Percentiles rank a stretch among this genome's conserved stretches.
These are phyloP conservation scores for Cyprinodon diabolis DNA, from an alignment of 2,797 vertebrate genomes.

Conservation along the genomic window DNA sequence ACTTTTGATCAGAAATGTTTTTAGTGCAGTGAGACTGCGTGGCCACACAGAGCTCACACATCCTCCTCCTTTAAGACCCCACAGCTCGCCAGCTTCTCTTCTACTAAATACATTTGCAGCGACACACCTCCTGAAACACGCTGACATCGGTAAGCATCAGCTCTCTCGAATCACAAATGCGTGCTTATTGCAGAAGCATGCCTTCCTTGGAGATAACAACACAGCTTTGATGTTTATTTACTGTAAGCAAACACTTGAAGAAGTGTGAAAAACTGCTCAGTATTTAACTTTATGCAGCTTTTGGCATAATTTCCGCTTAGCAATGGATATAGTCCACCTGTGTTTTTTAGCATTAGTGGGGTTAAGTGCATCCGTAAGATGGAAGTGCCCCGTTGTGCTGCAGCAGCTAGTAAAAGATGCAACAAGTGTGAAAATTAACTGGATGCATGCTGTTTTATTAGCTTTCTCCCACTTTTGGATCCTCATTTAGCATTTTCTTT, in stretches of 20 bases:
- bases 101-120: slow-evolving; percentile 24
- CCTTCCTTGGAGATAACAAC: slow-evolving; percentile 17
- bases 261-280: slow-evolving; percentile 9
- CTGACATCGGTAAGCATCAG: slow-evolving; percentile 19
- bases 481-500: slow-evolving; percentile 2
- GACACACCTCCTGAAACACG: slow-evolving; percentile 24
- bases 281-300: slow-evolving; percentile 6
- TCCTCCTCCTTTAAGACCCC: slow-evolving; percentile 29
- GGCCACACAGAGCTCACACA: slow-evolving; percentile 15
- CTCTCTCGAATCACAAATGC: slow-evolving; percentile 32
- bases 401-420: slow-evolving; percentile 76
- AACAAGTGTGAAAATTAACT: slow-evolving; percentile 76
- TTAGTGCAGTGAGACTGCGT: slow-evolving; percentile 12
- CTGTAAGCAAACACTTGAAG: not conserved
- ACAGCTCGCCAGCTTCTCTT: slow-evolving; percentile 13
- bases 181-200: slow-evolving; percentile 52
- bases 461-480: slow-evolving; percentile 43
- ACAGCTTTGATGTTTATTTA: slow-evolving; percentile 16
- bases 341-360: slow-evolving; percentile 14
- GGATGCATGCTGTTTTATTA: slow-evolving; percentile 77
- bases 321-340: slow-evolving; percentile 26
- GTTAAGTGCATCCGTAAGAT: slow-evolving; percentile 20
- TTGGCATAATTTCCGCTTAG: slow-evolving; percentile 12
- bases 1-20: slow-evolving; percentile 19
- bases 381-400: slow-evolving; percentile 46